Evolutionary conservation across 2,888 invertebrate genomes (phyloP), one percentile per base, ranked within the genome.

Genomic region (Nymphalis urticae): DNA sequence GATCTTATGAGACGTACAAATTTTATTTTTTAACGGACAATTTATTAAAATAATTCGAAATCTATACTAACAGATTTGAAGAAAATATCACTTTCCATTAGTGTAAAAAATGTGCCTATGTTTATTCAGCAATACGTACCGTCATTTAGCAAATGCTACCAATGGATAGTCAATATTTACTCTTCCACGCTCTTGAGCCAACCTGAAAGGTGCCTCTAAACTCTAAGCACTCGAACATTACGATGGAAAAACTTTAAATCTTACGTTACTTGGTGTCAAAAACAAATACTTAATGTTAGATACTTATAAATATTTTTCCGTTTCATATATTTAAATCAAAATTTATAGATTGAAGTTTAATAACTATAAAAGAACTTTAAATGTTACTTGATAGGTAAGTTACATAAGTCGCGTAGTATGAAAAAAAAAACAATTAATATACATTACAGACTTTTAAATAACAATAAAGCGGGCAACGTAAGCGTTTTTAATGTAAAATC

Each of bases 141-240:
- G 72, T 75, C 69, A 73, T 73, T 75, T 73, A 61, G 72, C 74
- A 71, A 73, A 64, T 62, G 72, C 73, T 74, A 72, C 75, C 71
- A 70, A 68, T 72, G 77, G 80, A 75, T 76, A 72, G 70, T 82
- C 84, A 88, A 88, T 88, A 86, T 89, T 78, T 77, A 62, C 70
- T 63, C 72, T 66, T 42, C 42, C 42, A 32, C 54, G 24, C 27
- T 54, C 69, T 67, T 70, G 75, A 78, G 76, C 68, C 76, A 80
- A 84, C 82, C 82, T 83, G 77, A 78, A 77, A 80, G 79, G 81
- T 79, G 80, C 82, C 84, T 82, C 82, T 73, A 69, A 73, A 70
- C 84, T 82, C 82, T 73, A 70, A 72, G 68, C 47, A 58, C 68
- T 67, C 73, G 72, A 75, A 76, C 64, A 66, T 68, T 74, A 75